Conservation (phyloP, 53 echinoderm and acorn worm genomes). For the Mesocentrotus franciscanus region DNA sequence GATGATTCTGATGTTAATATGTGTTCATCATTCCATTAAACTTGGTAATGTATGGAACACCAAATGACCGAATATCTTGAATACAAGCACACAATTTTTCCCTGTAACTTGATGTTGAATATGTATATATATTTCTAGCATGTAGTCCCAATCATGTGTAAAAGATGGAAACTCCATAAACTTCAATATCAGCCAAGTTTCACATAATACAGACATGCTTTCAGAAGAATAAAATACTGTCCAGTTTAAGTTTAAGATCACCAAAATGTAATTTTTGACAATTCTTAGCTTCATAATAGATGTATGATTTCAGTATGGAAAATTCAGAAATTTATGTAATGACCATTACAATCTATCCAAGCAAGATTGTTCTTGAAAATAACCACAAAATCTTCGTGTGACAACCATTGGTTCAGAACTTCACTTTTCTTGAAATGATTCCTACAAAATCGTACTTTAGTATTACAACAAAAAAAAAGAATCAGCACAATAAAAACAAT, state of each 20-base stretch:
- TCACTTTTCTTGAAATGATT: neutral
- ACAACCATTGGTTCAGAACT: neutral
- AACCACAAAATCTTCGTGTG: neutral
- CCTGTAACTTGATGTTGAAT: neutral
- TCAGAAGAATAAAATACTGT: constrained; percentile 5
- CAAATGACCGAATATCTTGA: neutral
- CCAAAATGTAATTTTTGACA: neutral
- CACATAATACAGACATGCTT: neutral
- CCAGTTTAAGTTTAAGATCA: neutral
- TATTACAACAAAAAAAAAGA: neutral
- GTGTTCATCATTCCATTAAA: too few species aligned
- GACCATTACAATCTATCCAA: neutral
- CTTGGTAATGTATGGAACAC: too few species aligned
- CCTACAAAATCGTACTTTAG: neutral
- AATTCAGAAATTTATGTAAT: neutral
- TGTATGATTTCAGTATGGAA: neutral
- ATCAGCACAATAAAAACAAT: neutral
- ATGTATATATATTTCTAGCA: neutral
- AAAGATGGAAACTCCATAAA: neutral
- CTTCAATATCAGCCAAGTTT: neutral
- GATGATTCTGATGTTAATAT: too few species aligned
- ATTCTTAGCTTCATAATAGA: neutral
- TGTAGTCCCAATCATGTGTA: neutral
- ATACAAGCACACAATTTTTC: neutral
- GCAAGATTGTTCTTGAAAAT: neutral